Conservation (phyloP, 2,113 vertebrate species). For the Python bivittatus region DNA sequence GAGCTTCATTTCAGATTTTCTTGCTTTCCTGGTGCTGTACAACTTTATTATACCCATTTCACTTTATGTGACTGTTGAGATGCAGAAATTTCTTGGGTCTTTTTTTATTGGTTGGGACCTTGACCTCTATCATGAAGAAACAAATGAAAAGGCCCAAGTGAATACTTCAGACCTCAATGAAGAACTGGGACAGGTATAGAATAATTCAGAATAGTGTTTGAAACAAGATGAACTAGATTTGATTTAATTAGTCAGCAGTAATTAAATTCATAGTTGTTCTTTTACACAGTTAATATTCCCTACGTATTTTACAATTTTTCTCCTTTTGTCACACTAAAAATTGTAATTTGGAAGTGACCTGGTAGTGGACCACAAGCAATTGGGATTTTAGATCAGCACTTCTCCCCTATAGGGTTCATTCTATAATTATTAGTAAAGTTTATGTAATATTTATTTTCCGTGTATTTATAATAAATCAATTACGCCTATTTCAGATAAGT, state of each 20-base stretch:
- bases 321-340: not conserved
- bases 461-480: not conserved
- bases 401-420: not conserved
- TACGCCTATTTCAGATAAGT: not conserved
- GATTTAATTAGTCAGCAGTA: not conserved
- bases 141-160: conserved; percentile 93
- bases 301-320: not conserved
- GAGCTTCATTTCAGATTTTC: conserved; percentile 96
- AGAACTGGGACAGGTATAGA: conserved; percentile 92
- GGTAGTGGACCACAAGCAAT: not conserved
- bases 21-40: conserved; percentile 97
- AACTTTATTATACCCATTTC: conserved; percentile 99
- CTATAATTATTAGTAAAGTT: not conserved
- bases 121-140: conserved; percentile 96
- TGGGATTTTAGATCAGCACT: not conserved
- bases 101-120: conserved; percentile 99
- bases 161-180: conserved; percentile 99
- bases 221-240: not conserved
- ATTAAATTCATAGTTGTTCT: not conserved
- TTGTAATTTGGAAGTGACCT: not conserved
- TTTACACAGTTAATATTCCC: not conserved
- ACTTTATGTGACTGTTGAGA: conserved; percentile 97
- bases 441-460: not conserved
- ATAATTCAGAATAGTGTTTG: not conserved
- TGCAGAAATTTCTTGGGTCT: conserved; percentile 98